Evolutionary conservation across 2,113 vertebrate species (phyloP).

Genomic region (Rhinoderma darwinii): DNA sequence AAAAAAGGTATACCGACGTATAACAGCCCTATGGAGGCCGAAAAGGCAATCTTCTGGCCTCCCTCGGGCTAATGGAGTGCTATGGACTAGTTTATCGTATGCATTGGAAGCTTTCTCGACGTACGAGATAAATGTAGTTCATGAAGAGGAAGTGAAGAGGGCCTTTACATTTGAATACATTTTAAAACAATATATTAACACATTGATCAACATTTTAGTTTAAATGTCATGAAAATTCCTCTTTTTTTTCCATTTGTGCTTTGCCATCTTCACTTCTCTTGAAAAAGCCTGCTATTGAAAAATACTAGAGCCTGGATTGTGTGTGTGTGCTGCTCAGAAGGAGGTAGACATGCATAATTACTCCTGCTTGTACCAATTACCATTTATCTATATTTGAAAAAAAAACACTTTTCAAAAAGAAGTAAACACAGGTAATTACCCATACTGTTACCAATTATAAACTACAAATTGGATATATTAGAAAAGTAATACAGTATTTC

Average conservation of each 20-base stretch:
- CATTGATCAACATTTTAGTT: not conserved
- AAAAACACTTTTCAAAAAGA: slow-evolving; percentile 53
- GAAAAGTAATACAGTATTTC: slow-evolving; percentile 52
- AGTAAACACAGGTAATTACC: slow-evolving; percentile 56
- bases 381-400: slow-evolving; percentile 58
- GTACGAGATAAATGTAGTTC: too few relatives aligned
- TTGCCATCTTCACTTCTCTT: not conserved
- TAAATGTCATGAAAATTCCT: not conserved
- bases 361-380: slow-evolving; percentile 55
- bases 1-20: too few relatives aligned
- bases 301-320: not conserved
- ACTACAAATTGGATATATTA: slow-evolving; percentile 53
- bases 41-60: too few relatives aligned
- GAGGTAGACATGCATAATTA: slow-evolving; percentile 47
- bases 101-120: too few relatives aligned
- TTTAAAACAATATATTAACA: not conserved
- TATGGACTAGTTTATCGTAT: too few relatives aligned
- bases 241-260: not conserved
- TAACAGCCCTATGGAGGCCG: too few relatives aligned
- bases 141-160: too few relatives aligned
- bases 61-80: too few relatives aligned
- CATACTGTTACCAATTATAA: slow-evolving; percentile 56
- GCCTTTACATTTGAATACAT: not conserved
- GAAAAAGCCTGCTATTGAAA: not conserved
- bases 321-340: slow-evolving; percentile 33